Evolutionary conservation across 35 echinoderm and acorn worm genomes (phyloP).

Genomic region (Lytechinus pictus): DNA sequence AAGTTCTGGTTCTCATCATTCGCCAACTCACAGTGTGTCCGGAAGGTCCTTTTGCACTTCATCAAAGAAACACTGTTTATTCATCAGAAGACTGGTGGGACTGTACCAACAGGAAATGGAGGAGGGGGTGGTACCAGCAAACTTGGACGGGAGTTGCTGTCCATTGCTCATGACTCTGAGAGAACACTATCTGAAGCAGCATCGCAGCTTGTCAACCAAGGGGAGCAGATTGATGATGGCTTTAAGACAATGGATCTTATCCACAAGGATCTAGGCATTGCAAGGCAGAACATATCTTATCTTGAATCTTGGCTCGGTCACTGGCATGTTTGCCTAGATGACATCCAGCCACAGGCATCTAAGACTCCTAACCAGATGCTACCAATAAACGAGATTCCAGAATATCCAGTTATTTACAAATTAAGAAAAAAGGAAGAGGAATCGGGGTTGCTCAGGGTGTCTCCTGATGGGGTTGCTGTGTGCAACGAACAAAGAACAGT

Average conservation of each 20-base stretch:
- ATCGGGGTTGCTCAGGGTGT: not conserved
- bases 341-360: not conserved
- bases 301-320: constrained; percentile 22
- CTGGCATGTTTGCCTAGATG: not conserved
- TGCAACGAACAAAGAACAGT: not conserved
- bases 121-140: not conserved
- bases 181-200: constrained; percentile 25
- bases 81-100: not conserved
- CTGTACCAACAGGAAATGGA: not conserved
- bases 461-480: not conserved
- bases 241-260: constrained; percentile 8
- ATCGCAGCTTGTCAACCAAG: constrained; percentile 12
- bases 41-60: constrained; percentile 6
- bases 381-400: not conserved
- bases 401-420: constrained; percentile 26
- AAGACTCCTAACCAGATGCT: not conserved
- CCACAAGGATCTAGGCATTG: not conserved
- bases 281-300: not conserved
- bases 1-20: constrained; percentile 49
- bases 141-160: constrained; percentile 25
- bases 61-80: not conserved
- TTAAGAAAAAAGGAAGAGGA: not conserved
- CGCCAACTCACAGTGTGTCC: not conserved
- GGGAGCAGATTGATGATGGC: constrained; percentile 25
- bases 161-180: constrained; percentile 26